A percentile compares a stretch with the other conserved stretches of the same genome.
phyloP scores from a whole-genome alignment of 2,113 vertebrate species.

The Ramphastos sulfuratus region DNA sequence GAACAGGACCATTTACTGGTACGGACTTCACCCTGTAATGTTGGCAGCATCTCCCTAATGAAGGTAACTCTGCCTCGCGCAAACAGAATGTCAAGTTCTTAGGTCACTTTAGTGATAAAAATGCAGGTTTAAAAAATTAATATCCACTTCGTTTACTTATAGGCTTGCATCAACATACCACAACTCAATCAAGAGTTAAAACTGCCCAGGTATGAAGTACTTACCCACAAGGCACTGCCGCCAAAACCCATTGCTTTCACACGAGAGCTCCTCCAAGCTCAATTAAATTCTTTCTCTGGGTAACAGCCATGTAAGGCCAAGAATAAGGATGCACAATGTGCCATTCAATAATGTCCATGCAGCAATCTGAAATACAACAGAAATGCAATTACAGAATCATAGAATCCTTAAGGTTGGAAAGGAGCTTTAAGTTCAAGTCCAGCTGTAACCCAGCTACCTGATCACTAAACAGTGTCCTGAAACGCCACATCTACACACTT shows the following conservation, averaged over 20 bases:
- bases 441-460: no score
- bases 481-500: no score
- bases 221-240: not conserved
- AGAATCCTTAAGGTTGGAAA: no score
- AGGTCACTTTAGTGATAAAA: not conserved
- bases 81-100: not conserved
- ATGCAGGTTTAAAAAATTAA: not conserved
- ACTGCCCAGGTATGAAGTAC: not conserved
- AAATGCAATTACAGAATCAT: not conserved
- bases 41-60: not conserved
- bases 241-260: not conserved
- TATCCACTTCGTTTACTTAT: not conserved
- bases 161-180: not conserved
- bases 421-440: no score
- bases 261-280: not conserved
- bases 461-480: no score
- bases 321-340: accelerated
- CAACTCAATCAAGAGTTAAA: not conserved
- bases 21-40: not conserved
- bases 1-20: not conserved
- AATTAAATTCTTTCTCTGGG: accelerated
- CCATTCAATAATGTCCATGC: accelerated
- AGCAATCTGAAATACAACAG: not conserved
- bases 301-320: not conserved
- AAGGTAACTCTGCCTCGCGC: not conserved